Percentiles rank a stretch among this genome's conserved stretches.
Conservation (phyloP, 2,797 vertebrate genomes). For the Pseudochaenichthys georgianus region DNA sequence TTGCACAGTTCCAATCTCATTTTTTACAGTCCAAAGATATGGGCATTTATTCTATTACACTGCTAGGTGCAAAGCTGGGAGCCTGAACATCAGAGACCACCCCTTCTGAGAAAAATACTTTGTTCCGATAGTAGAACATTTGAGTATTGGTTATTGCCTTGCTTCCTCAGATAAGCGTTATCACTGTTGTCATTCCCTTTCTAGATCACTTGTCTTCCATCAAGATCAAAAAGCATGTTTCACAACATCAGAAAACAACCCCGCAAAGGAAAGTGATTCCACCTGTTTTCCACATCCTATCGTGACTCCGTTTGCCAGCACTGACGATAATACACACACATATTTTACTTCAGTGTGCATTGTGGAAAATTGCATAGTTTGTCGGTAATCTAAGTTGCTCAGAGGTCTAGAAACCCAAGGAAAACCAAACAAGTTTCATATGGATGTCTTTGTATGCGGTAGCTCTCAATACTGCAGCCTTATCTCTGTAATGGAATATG, state of each 20-base stretch:
- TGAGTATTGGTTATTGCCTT: conserved; percentile 63
- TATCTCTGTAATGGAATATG: conserved; percentile 83
- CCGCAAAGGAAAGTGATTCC: conserved; percentile 19
- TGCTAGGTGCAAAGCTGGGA: conserved; percentile 72
- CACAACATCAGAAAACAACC: conserved; percentile 46
- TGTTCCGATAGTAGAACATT: conserved; percentile 68
- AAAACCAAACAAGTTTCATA: conserved; percentile 69
- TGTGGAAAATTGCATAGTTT: conserved; percentile 30
- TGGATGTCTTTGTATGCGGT: conserved; percentile 59
- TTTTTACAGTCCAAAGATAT: conserved; percentile 76
- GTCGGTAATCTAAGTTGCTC: conserved; percentile 19
- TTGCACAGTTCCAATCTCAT: conserved; percentile 74
- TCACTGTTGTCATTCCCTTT: conserved; percentile 66
- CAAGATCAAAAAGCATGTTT: conserved; percentile 63
- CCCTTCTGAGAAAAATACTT: conserved; percentile 66
- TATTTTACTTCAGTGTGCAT: conserved; percentile 13
- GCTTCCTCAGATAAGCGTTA: conserved; percentile 71
- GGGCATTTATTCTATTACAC: conserved; percentile 80
- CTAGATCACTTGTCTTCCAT: conserved; percentile 64
- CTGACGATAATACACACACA: conserved; percentile 8
- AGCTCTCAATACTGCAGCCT: conserved; percentile 56
- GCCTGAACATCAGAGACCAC: conserved; percentile 64
- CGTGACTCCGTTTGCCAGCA: conserved; percentile 6
- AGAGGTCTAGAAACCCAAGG: conserved; percentile 14
- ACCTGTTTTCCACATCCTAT: conserved; percentile 22